phyloP scores from a whole-genome alignment of 2,888 invertebrate genomes.

The Eupithecia abbreviata region DNA sequence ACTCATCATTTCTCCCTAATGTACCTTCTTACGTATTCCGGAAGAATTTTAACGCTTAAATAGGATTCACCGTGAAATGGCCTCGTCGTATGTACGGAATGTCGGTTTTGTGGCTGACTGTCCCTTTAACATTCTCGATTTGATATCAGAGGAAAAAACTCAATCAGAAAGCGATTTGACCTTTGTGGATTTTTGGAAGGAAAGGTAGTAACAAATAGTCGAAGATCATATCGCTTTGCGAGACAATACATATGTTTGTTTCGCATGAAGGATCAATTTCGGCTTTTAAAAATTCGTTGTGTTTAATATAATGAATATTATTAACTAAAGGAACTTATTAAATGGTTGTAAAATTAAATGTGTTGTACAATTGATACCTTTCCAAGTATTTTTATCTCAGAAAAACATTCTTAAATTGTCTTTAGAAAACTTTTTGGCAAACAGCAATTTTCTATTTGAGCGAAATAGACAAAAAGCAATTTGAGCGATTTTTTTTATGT shows the following conservation, averaged over 20 bases:
- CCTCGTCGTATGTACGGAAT: constrained; percentile 70
- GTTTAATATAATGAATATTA: too few relatives aligned
- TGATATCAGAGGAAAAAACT: constrained; percentile 56
- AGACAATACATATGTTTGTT: background rate
- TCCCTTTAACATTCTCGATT: constrained; percentile 65
- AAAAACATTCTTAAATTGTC: background rate
- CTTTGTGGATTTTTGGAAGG: background rate
- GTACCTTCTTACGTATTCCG: constrained; percentile 44
- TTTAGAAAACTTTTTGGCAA: too few relatives aligned
- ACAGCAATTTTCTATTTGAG: too few relatives aligned
- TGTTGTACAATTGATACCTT: too few relatives aligned
- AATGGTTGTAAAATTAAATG: too few relatives aligned
- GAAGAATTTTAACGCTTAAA: constrained; percentile 71
- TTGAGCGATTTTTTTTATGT: too few relatives aligned
- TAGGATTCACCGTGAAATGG: constrained; percentile 69
- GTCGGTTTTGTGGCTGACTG: constrained; percentile 64
- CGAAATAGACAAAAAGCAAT: too few relatives aligned
- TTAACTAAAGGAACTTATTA: too few relatives aligned
- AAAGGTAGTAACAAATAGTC: background rate
- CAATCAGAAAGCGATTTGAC: background rate
- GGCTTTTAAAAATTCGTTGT: too few relatives aligned
- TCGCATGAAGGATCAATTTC: background rate
- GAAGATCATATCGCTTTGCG: background rate
- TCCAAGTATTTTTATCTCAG: background rate
- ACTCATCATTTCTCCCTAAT: constrained; percentile 26